A percentile compares a stretch with the other conserved stretches of the same genome.
phyloP scores from a whole-genome alignment of 2,888 invertebrate species.

The Entomobrya multifasciata region DNA sequence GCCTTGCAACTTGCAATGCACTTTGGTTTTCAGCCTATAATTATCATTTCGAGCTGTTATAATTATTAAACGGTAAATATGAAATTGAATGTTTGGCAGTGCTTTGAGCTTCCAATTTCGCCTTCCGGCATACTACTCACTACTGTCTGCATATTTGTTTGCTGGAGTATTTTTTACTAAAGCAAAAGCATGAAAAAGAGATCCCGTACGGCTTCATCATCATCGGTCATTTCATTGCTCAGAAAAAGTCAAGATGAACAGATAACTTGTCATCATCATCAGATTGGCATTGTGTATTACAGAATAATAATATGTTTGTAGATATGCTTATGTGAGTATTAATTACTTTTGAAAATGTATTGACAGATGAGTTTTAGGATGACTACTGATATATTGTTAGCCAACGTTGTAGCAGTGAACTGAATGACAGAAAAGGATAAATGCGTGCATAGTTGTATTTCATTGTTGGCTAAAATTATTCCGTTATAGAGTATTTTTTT shows the following conservation, averaged over 20 bases:
- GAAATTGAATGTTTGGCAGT: background rate
- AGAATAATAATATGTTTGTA: too few species aligned
- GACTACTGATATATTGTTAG: background rate
- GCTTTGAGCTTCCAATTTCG: background rate
- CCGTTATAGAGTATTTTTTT: constrained; percentile 15
- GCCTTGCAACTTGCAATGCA: too few species aligned
- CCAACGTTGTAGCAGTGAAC: too few species aligned
- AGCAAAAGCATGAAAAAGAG: constrained; percentile 11
- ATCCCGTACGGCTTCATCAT: constrained; percentile 7
- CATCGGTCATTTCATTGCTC: too few species aligned
- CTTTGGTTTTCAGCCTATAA: too few species aligned
- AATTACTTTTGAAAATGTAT: constrained; percentile 10
- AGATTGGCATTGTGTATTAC: too few species aligned
- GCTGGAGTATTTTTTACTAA: background rate
- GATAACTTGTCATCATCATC: too few species aligned
- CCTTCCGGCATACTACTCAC: constrained; percentile 37
- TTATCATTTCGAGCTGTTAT: background rate
- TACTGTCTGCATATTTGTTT: background rate
- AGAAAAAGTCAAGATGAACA: too few species aligned
- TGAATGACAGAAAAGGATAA: constrained; percentile 20
- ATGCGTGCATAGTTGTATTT: background rate
- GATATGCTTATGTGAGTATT: constrained; percentile 2
- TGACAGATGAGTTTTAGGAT: background rate
- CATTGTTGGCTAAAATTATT: background rate
- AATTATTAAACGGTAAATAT: too few species aligned